Percentiles rank a stretch among this genome's conserved stretches.
Conservation (phyloP, 2,113 vertebrate genomes). For the Eptesicus fuscus region DNA sequence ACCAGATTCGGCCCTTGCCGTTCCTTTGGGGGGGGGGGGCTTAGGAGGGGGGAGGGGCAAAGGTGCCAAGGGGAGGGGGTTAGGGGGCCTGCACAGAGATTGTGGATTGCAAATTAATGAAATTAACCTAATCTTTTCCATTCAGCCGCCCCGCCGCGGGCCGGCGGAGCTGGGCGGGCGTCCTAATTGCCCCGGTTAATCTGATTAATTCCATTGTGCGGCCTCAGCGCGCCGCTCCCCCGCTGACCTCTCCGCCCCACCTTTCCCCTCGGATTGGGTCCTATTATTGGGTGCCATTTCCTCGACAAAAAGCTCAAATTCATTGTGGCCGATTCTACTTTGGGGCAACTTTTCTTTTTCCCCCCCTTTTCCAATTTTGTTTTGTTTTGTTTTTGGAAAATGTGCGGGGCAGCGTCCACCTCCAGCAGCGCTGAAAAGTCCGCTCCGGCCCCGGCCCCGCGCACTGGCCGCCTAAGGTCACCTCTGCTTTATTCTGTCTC, state of each 20-base stretch:
- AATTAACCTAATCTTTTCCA: slow-evolving; percentile 94
- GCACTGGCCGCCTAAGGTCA: background rate
- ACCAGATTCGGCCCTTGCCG: slow-evolving; percentile 81
- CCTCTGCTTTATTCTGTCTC: background rate
- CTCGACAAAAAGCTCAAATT: slow-evolving; percentile 68
- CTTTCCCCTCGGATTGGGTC: slow-evolving; percentile 69
- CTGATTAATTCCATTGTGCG: slow-evolving; percentile 88
- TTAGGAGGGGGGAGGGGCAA: slow-evolving; percentile 37
- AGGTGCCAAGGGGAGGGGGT: slow-evolving; percentile 62
- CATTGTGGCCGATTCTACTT: slow-evolving; percentile 59
- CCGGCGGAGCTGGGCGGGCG: slow-evolving; percentile 70
- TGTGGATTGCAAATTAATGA: slow-evolving; percentile 96
- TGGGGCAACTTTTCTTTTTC: background rate
- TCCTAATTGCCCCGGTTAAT: slow-evolving; percentile 89
- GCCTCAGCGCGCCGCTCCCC: slow-evolving; percentile 39
- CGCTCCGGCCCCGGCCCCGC: background rate
- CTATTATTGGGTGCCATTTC: slow-evolving; percentile 80
- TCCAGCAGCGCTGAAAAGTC: background rate
- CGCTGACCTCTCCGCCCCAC: slow-evolving; percentile 67
- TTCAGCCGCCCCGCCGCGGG: slow-evolving; percentile 73
- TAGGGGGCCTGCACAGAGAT: slow-evolving; percentile 79
- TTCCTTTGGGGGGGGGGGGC: slow-evolving; percentile 12
- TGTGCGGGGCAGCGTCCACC: background rate
- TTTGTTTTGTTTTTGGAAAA: slow-evolving; percentile 51
- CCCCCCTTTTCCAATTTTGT: slow-evolving; percentile 8